phyloP scores from a whole-genome alignment of 2,113 vertebrate species.

The Nannobrachium achirus region DNA sequence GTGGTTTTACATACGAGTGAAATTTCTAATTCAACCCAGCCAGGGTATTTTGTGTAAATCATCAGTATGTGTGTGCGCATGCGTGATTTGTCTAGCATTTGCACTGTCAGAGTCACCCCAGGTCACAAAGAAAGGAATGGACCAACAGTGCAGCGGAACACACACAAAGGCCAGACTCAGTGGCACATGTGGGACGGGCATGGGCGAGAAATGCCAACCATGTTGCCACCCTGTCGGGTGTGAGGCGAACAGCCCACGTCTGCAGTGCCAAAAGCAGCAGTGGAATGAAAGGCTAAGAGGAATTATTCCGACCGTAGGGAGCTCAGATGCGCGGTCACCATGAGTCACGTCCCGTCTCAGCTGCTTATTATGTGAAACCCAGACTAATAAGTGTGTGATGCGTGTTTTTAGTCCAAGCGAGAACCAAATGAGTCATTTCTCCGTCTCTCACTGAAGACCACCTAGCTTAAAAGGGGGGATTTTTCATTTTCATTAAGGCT shows the following conservation, averaged over 20 bases:
- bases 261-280: conserved; percentile 22
- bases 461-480: no score
- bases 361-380: not conserved
- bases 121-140: conserved; percentile 20
- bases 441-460: not conserved
- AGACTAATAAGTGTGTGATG: not conserved
- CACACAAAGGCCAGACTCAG: conserved; percentile 14
- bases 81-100: not conserved
- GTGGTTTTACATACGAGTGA: conserved; percentile 10
- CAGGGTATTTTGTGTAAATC: not conserved
- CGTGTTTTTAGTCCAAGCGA: not conserved
- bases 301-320: not conserved
- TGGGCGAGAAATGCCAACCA: conserved; percentile 36
- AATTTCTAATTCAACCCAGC: not conserved
- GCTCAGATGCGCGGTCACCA: not conserved
- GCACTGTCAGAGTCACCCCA: conserved; percentile 9
- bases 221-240: conserved; percentile 9
- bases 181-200: conserved; percentile 30
- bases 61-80: not conserved
- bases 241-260: conserved; percentile 5
- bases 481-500: no score
- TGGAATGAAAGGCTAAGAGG: not conserved
- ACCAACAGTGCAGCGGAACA: not conserved
- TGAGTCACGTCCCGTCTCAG: conserved; percentile 18
- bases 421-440: not conserved